Evolutionary conservation across 2,797 vertebrate species (phyloP).

Genomic region (Sebastiscus tertius): DNA sequence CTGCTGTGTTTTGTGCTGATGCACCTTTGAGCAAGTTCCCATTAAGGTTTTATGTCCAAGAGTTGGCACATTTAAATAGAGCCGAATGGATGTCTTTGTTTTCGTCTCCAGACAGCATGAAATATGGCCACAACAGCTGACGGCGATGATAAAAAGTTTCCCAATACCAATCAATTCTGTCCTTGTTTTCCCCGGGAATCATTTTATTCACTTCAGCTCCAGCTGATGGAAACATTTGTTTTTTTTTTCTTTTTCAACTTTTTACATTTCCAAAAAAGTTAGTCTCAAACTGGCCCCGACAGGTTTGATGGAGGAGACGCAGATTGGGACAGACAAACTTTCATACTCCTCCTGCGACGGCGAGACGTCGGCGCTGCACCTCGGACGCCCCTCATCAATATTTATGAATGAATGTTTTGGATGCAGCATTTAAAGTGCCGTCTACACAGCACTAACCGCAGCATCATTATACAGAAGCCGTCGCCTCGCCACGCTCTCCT

Average conservation of each 20-base stretch:
- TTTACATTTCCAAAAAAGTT: not conserved
- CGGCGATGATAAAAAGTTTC: constrained; percentile 4
- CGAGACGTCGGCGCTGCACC: not conserved
- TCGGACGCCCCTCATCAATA: constrained; percentile 32
- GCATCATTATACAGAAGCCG: constrained; percentile 25
- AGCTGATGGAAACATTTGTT: not conserved
- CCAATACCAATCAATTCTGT: not conserved
- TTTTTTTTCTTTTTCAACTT: not conserved
- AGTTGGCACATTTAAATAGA: not conserved
- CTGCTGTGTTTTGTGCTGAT: constrained; percentile 2
- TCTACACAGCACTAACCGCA: constrained; percentile 37
- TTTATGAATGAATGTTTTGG: constrained; percentile 21
- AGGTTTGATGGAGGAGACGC: not conserved
- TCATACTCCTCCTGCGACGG: not conserved
- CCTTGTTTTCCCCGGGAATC: not conserved
- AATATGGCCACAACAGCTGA: not conserved
- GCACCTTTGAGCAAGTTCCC: not conserved
- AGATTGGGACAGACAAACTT: not conserved
- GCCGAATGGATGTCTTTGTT: constrained; percentile 1
- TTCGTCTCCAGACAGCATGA: constrained; percentile 11
- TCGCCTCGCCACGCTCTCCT: not conserved
- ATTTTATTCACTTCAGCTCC: not conserved
- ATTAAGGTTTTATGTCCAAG: not conserved
- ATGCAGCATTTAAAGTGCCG: constrained; percentile 19
- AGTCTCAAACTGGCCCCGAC: accelerated